Conservation (phyloP, 2,113 vertebrate species). For the Eleginops maclovinus region DNA sequence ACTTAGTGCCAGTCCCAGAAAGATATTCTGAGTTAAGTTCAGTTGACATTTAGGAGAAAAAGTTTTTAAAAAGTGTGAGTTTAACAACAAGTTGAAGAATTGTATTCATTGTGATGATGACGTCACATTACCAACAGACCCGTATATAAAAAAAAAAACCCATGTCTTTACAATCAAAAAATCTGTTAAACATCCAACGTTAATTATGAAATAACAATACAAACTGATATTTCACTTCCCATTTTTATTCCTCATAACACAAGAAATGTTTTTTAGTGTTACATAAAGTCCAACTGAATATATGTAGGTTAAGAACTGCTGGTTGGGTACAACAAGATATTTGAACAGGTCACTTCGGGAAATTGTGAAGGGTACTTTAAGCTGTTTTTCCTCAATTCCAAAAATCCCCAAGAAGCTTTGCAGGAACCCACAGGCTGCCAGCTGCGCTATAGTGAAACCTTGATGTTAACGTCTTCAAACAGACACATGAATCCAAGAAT, state of each 20-base stretch:
- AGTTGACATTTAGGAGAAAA: background rate
- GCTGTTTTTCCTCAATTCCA: slow-evolving; percentile 70
- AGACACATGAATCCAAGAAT: slow-evolving; percentile 48
- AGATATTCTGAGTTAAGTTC: background rate
- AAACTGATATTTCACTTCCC: background rate
- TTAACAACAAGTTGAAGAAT: background rate
- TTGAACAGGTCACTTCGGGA: background rate
- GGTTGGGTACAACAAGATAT: background rate
- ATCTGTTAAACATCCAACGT: too few species aligned
- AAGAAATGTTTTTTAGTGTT: background rate
- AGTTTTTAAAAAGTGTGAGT: background rate
- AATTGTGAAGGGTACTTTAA: background rate
- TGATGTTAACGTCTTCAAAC: slow-evolving; percentile 63
- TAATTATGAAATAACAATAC: background rate
- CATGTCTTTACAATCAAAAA: too few species aligned
- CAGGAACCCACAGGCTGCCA: slow-evolving; percentile 60
- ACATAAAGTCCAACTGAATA: background rate
- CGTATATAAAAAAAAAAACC: background rate
- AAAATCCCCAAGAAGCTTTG: slow-evolving; percentile 59
- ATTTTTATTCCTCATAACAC: background rate
- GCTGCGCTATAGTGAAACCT: slow-evolving; percentile 48
- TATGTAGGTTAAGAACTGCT: background rate
- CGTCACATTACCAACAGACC: background rate
- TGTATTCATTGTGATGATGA: background rate
- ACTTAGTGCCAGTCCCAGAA: background rate